These are phyloP conservation scores for Ceratosolen solmsi DNA, from an alignment of 1,140 invertebrate species.

Conservation along the genomic window DNA sequence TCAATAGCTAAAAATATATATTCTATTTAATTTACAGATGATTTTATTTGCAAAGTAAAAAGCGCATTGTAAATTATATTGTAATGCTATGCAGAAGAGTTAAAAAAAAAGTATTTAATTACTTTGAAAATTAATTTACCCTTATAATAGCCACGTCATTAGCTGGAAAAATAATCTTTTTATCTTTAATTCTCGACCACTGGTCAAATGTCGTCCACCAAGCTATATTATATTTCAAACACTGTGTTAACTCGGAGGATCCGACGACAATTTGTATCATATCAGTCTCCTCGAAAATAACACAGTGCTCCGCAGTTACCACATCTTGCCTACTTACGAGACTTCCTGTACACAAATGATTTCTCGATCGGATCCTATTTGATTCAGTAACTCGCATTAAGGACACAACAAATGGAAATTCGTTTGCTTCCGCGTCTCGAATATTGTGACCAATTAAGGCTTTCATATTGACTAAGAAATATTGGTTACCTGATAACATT, in stretches of 20 bases:
- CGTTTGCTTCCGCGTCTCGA: background rate
- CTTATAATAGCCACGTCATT: background rate
- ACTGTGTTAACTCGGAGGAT: background rate
- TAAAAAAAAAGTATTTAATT: background rate
- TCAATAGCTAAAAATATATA: background rate
- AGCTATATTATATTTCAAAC: background rate
- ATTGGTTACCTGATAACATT: background rate
- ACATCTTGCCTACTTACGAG: background rate
- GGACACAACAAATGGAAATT: background rate
- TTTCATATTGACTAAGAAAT: background rate
- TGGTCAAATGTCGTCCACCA: constrained; percentile 10
- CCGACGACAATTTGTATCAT: background rate
- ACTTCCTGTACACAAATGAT: background rate
- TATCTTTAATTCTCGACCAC: background rate
- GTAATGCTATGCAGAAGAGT: no score
- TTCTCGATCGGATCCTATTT: background rate
- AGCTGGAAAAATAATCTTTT: no score
- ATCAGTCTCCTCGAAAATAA: background rate
- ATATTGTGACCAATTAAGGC: background rate
- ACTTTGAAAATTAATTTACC: background rate
- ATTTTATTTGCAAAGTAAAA: no score
- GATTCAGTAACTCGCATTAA: background rate
- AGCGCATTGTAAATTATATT: no score
- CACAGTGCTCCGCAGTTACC: background rate
- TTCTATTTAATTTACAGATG: no score